Conservation (phyloP, 2,113 vertebrate species). For the Nothoprocta pentlandii region DNA sequence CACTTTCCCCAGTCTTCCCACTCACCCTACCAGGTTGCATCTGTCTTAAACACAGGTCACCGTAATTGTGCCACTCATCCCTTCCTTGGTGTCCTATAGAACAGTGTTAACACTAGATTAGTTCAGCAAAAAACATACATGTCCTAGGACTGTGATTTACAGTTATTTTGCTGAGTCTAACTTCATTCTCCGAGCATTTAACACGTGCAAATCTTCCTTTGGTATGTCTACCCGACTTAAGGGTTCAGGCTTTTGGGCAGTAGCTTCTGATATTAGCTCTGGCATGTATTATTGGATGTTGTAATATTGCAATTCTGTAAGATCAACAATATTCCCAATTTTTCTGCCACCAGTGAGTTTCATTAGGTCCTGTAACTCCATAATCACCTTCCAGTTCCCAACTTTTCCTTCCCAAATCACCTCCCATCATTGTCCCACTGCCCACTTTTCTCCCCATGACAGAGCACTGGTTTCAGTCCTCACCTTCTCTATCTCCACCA, state of each 20-base stretch:
- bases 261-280: constrained; percentile 44
- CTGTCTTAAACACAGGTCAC: constrained; percentile 1
- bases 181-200: constrained; percentile 9
- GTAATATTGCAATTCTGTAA: not conserved
- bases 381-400: not conserved
- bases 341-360: not conserved
- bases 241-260: constrained; percentile 1
- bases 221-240: not conserved
- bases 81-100: not conserved
- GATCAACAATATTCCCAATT: not conserved
- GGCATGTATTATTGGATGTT: not conserved
- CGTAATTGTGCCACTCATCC: not conserved
- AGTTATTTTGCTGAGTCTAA: not conserved
- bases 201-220: not conserved
- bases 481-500: not conserved
- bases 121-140: constrained; percentile 5
- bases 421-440: not conserved
- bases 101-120: not conserved
- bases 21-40: constrained; percentile 50
- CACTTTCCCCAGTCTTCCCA: constrained; percentile 53
- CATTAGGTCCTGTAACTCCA: not conserved
- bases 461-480: constrained; percentile 30
- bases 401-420: not conserved
- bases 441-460: not conserved
- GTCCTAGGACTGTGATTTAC: constrained; percentile 9